Evolutionary conservation across 2,797 vertebrate genomes (phyloP).

Genomic region (Spea hammondii): DNA sequence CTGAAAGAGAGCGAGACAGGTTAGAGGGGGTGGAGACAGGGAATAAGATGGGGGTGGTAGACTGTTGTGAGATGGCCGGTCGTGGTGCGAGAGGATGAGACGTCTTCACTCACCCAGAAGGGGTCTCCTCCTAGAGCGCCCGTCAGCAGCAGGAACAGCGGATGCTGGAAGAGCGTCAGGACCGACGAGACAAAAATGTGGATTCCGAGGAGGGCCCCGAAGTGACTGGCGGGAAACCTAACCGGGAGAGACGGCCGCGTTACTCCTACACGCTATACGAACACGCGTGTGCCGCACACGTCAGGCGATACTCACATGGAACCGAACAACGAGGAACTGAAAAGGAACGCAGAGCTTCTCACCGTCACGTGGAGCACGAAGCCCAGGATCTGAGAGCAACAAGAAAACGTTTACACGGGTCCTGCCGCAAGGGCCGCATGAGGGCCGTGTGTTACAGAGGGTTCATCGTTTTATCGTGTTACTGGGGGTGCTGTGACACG

Average conservation of each 20-base stretch:
- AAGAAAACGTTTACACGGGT: not conserved
- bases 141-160: conserved; percentile 26
- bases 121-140: conserved; percentile 1
- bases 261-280: not conserved
- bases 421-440: no score
- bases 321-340: conserved; percentile 12
- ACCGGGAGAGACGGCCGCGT: not conserved
- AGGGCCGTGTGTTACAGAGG: no score
- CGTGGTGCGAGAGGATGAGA: not conserved
- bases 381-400: conserved; percentile 7
- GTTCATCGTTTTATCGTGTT: no score
- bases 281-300: not conserved
- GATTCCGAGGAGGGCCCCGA: conserved; percentile 31
- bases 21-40: not conserved
- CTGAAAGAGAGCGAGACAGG: conserved; percentile 1
- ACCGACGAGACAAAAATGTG: not conserved
- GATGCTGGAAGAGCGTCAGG: conserved; percentile 17
- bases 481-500: no score
- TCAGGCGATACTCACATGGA: conserved; percentile 25
- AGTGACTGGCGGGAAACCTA: conserved; percentile 35
- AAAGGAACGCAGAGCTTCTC: conserved; percentile 18
- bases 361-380: conserved; percentile 28
- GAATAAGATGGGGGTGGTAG: not conserved
- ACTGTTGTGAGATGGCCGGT: no score
- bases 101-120: conserved; percentile 18